Base-by-base conservation (phyloP, 2,113 vertebrate genomes). In the Galbula dea region DNA sequence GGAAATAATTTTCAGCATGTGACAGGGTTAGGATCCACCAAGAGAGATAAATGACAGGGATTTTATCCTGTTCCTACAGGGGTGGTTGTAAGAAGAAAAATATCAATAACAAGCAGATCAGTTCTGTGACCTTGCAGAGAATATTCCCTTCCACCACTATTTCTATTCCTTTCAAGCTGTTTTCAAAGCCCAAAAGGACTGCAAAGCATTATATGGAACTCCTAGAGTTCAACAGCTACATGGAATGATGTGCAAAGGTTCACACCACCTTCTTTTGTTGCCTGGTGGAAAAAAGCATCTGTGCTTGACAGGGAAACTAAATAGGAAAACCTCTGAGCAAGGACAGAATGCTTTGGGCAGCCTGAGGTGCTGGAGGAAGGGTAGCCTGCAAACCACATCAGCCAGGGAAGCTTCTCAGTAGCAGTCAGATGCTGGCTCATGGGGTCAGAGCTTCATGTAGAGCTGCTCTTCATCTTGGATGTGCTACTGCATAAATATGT, bases 41-140 rank as follows among this genome's bases (percentile, higher is more conserved):
- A 88, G 51, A 65, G 72, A 91, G 67, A 96, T 83, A 87, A 94
- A 91, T 86, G 78, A 59, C 68, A 88, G 55, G 48, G 89, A 81
- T 87, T 94, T 92, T 69, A 67, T 89, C 83, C 84, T 92, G 21
- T 86, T 87, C 89, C 91, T 80, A 81, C 68, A 83, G 61, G 41
- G 65, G 63, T 86, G 30, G n/a, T 45, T 94, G 79, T 83, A 83
- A 88, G 68, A 43, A 52, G 24, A 52, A 54, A 89, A 88, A 94
- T 94, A 86, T 83, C 96, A 92, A 90, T 96, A 94, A 95, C 81
- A 77, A 66, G 90, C 77, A 80, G 76, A 90, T 91, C 82, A 62
- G 78, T 88, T 89, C 63, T 80, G 85, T 91, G 94, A 96, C 93
- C 92, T 95, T 90, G 72, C 43, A 36, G 82, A 55, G 55, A 77